Percentiles rank a stretch among this genome's conserved stretches.
phyloP scores from a whole-genome alignment of 2,797 vertebrate genomes.

The Anas flavirostris region DNA sequence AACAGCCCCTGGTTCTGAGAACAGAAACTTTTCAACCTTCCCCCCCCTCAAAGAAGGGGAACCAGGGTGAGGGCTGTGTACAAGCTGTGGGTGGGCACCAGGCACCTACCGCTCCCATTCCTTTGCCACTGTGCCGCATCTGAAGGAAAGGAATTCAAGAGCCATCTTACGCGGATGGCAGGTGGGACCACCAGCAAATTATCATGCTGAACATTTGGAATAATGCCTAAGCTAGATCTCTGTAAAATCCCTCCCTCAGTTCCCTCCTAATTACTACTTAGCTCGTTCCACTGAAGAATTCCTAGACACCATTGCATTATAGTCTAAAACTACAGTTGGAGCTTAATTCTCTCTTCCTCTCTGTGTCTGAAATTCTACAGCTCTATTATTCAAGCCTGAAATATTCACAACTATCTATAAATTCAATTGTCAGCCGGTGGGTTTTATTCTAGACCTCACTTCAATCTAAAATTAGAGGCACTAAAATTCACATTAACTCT shows the following conservation, averaged over 20 bases:
- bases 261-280: constrained; percentile 78
- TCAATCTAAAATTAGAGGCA: constrained; percentile 94
- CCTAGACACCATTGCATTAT: constrained; percentile 77
- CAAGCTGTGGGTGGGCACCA: background rate
- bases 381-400: constrained; percentile 94
- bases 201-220: constrained; percentile 43
- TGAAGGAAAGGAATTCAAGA: constrained; percentile 5
- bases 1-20: background rate
- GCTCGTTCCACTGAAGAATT: constrained; percentile 79
- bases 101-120: background rate
- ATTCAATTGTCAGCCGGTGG: constrained; percentile 93
- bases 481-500: constrained; percentile 94
- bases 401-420: constrained; percentile 97
- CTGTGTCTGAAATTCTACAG: constrained; percentile 88
- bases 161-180: background rate
- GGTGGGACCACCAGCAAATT: constrained; percentile 37
- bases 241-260: constrained; percentile 62
- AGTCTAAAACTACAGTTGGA: constrained; percentile 81
- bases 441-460: constrained; percentile 89
- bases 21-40: background rate
- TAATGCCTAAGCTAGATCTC: constrained; percentile 54
- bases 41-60: background rate
- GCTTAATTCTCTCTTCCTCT: constrained; percentile 83
- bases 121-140: background rate
- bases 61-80: background rate